Percentiles rank a stretch among this genome's conserved stretches.
phyloP scores from a whole-genome alignment of 2,888 invertebrate species.

The Amiota mariae region DNA sequence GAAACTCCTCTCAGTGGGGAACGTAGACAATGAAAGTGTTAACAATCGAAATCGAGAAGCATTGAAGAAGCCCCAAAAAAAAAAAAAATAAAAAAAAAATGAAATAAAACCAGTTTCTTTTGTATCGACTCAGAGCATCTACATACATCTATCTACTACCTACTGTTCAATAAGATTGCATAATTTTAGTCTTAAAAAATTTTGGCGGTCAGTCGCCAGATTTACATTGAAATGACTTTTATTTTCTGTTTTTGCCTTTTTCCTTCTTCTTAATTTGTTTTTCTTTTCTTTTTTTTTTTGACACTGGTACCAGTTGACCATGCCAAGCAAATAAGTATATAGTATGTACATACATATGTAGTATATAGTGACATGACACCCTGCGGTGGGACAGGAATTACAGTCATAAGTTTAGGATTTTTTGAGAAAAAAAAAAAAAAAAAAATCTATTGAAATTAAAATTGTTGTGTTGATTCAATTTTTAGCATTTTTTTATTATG shows the following conservation, averaged over 20 bases:
- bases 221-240: conserved; percentile 61
- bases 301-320: conserved; percentile 5
- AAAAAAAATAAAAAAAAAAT: conserved; percentile 9
- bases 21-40: conserved; percentile 59
- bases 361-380: background rate
- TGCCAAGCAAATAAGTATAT: background rate
- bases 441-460: background rate
- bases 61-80: too few species aligned
- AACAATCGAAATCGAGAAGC: conserved; percentile 44
- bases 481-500: conserved; percentile 4
- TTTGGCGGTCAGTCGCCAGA: conserved; percentile 62
- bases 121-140: background rate
- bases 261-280: background rate
- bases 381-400: background rate
- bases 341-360: too few species aligned
- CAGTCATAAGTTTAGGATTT: background rate
- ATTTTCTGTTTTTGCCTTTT: conserved; percentile 1
- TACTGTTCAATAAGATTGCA: conserved; percentile 10
- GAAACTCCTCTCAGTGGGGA: background rate
- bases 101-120: conserved; percentile 54
- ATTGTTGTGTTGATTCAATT: background rate
- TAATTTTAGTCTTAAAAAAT: conserved; percentile 20
- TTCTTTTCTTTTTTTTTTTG: background rate
- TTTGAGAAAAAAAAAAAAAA: too few species aligned
- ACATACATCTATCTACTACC: background rate